Evolutionary conservation across 2,797 vertebrate species (phyloP), one percentile per base, ranked within the genome.

Genomic region (Tadarida brasiliensis): DNA sequence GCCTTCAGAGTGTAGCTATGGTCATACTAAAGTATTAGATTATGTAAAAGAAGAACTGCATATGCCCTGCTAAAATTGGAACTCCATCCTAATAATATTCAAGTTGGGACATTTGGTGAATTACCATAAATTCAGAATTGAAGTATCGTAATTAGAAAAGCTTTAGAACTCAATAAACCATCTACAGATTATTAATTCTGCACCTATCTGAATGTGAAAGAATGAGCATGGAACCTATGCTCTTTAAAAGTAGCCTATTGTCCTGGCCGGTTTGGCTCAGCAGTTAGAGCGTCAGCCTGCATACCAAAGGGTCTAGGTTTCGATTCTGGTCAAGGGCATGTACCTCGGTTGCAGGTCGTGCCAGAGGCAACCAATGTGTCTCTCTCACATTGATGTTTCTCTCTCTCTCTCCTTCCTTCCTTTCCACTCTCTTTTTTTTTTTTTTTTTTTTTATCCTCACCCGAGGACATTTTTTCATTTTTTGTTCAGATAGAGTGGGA

Each of bases 201-300:
- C n/a, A 59, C 22, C 22, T 70, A 71, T 51, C 35, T 59, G 76
- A 94, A 77, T 39, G 7, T n/a, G 26, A 71, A 0, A 91, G 51
- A 85, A 91, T 78, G 71, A 67, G 91, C 33, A 82, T 19, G 83
- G 15, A 82, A 87, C 68, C 30, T 49, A 76, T 0, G 54, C 70
- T 80, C 63, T 93, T 87, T 84, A 90, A 84, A 90, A 91, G 81
- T 24, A 83, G 56, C 16, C 67, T 93, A 67, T 59, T 78, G 39
- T 7, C 39, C 39, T 44, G 39, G 39, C 39, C 7, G 39, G 39
- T 44, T 44, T 44, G 39, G 39, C 39, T 44, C 39, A 44, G 39
- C 39, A 44, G 39, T 7, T 44, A 44, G 39, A 44, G 39, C 39
- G 5, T 44, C 39, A 44, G 39, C 39, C 39, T 44, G 39, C 39